Evolutionary conservation across 2,113 vertebrate genomes (phyloP), one percentile per base, ranked within the genome.

Genomic region (Gadus macrocephalus): DNA sequence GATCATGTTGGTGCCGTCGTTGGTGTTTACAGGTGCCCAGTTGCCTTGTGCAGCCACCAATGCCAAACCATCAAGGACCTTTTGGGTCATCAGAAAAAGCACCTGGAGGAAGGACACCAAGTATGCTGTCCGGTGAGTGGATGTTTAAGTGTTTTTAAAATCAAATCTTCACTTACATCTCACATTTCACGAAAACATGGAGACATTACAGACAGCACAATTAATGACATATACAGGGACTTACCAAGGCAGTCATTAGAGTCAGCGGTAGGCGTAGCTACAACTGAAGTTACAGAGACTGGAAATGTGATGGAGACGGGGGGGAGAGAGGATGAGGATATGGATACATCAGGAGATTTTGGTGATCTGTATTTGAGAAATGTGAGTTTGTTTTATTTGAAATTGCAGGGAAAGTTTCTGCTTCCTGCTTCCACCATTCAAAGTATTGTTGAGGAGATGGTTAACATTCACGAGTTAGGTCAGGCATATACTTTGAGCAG

Each of bases 351-450:
- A 20, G 20, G 20, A 20, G 20, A 71, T 77, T 75, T 71, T 28
- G 73, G 20, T 70, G 67, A 82, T 15, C 20, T 53, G 3, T 83
- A 70, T 77, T 67, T 75, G 49, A 75, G 66, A 15, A 82, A 84
- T 72, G 8, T 78, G 56, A 79, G 60, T 66, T 67, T 85, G 22
- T 83, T 81, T 16, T 81, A 79, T 15, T 62, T 81, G 55, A 83
- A 79, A 72, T 19, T 79, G 69, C 74, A 73, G 71, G 73, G 78
- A 60, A 77, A 82, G 70, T 70, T 79, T 42, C 76, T 78, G 15
- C 62, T 83, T 64, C 81, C 77, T 69, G 75, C 76, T 69, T 84
- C 73, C 19, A 86, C 79, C 61, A 86, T 84, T 70, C 82, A 84
- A 68, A 77, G 22, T 1, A 74, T 80, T 71, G 70, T 78, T 19